These are phyloP conservation scores for Labeo catla DNA, from an alignment of 2,113 vertebrate species.

Conservation along the genomic window DNA sequence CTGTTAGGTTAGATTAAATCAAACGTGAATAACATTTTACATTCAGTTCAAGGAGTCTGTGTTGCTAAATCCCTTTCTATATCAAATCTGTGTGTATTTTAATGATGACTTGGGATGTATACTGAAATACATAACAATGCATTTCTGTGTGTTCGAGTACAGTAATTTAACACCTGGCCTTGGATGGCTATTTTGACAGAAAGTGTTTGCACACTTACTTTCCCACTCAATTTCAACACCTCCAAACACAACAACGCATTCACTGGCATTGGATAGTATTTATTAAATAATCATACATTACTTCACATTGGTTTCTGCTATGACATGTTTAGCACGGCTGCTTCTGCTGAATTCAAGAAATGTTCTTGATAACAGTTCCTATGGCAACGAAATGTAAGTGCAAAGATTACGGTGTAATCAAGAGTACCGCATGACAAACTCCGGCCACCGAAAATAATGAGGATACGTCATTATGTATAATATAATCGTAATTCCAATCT, in stretches of 20 bases:
- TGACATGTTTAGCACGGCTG: conserved; percentile 17
- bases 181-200: background rate
- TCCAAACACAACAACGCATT: background rate
- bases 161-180: background rate
- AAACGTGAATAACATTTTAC: background rate
- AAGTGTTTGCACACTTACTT: background rate
- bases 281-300: conserved; percentile 51
- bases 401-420: conserved; percentile 20
- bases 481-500: background rate
- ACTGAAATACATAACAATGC: background rate
- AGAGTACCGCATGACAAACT: conserved; percentile 20
- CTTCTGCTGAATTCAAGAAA: conserved; percentile 37
- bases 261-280: conserved; percentile 26
- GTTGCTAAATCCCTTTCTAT: background rate
- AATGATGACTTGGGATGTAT: background rate
- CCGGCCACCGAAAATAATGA: conserved; percentile 11
- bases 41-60: background rate
- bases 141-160: background rate
- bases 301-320: conserved; percentile 41
- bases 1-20: background rate
- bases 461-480: background rate
- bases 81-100: background rate
- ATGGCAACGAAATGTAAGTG: conserved; percentile 34
- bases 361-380: conserved; percentile 38
- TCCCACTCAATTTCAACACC: background rate